Base-by-base conservation (phyloP, 2,888 invertebrate species). In the Molanna angustata region DNA sequence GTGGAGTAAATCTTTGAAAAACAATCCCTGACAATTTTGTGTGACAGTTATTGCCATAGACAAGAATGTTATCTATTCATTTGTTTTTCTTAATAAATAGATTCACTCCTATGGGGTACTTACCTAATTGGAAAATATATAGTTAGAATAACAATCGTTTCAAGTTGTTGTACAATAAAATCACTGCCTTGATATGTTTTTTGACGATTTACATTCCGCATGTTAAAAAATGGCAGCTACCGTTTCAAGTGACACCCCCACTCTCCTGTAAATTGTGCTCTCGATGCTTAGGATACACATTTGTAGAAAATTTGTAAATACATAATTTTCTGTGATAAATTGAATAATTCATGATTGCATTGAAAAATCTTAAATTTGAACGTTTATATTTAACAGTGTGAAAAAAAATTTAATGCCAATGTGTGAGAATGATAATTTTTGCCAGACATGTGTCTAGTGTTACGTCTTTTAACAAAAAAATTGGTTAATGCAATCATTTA, bases 271-370 rank as follows among this genome's bases (percentile, higher is more conserved):
- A 40, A 52, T 44, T 49, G 58, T 53, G 55, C 53, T 55, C 55
- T 55, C 42, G 49, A 52, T 40, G 55, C 45, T 47, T 58, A 58
- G 55, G 52, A 32, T 58, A 58, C 58, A 55, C 58, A 54, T 58
- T 55, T 58, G 58, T 58, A 58, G 75, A 73, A 73, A 76, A 76
- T 73, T 75, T 77, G 77, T 77, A 77, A 73, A 77, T 77, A 77
- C 74, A 77, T 77, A 69, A 75, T 77, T 77, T 77, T 77, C 77
- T 77, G 77, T 77, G 77, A 77, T 77, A 77, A 76, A 76, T 73
- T 72, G 68, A 69, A 72, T 72, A 71, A 71, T 72, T 71, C 72
- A 75, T 76, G 76, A 73, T 71, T 76, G 76, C 75, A 71, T 72
- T 72, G 49, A 49, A 44, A 35, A 47, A 52, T 43, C 48, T 69